A percentile compares a stretch with the other conserved stretches of the same genome.
Evolutionary conservation across 2,797 vertebrate species (phyloP).

Genomic region (Acrossocheilus fasciatus): DNA sequence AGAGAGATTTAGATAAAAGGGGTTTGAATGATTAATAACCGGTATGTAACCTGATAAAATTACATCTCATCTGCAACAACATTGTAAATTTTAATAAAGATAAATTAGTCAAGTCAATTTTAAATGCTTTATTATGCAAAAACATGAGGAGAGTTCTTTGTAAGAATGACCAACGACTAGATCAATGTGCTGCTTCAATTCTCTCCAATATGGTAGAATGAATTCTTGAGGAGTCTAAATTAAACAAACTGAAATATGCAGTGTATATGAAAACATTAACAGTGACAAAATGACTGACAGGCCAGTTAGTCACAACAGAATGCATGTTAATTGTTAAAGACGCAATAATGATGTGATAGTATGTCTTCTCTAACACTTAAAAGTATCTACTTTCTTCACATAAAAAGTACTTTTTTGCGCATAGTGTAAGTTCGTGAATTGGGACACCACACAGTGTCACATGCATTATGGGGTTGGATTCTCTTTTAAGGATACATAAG

Average conservation of each 20-base stretch:
- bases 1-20: neutral
- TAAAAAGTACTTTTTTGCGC: neutral
- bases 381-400: neutral
- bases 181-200: neutral
- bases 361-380: neutral
- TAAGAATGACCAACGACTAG: neutral
- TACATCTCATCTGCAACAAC: neutral
- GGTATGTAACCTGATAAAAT: neutral
- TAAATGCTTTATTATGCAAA: neutral
- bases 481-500: neutral
- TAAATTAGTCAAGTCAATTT: neutral
- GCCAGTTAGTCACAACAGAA: neutral
- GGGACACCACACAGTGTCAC: neutral
- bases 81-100: neutral
- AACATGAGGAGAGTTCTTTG: neutral
- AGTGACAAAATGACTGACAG: constrained; percentile 1
- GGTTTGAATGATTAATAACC: neutral
- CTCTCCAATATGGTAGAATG: neutral
- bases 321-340: neutral
- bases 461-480: neutral
- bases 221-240: neutral
- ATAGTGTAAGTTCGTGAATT: neutral
- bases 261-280: neutral
- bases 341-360: neutral
- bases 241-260: neutral